Percentiles rank a stretch among this genome's conserved stretches.
Evolutionary conservation across 2,888 invertebrate genomes (phyloP).

Genomic region (Chromoteleia sp.): DNA sequence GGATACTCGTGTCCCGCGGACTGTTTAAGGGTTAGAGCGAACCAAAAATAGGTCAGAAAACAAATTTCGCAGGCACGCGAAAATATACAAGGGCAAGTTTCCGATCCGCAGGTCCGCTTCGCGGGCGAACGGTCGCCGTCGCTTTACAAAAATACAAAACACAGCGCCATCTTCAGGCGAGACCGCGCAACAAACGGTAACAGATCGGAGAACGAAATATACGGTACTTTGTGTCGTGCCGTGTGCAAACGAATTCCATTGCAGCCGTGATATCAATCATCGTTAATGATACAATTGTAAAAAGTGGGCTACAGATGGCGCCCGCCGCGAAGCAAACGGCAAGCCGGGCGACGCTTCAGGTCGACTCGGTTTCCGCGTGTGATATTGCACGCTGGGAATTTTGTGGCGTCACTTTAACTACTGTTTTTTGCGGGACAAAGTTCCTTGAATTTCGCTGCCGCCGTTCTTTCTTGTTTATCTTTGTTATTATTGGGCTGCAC

Average conservation of each 20-base stretch:
- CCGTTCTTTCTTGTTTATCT: not conserved
- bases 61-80: constrained; percentile 1
- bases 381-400: constrained; percentile 34
- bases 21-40: too few species aligned
- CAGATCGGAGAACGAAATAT: constrained; percentile 5
- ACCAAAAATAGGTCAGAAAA: not conserved
- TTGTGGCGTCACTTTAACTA: not conserved
- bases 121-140: constrained; percentile 20
- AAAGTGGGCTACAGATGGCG: constrained; percentile 5
- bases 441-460: not conserved
- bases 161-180: constrained; percentile 9
- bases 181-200: constrained; percentile 27
- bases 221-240: not conserved
- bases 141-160: constrained; percentile 54
- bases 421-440: too few species aligned
- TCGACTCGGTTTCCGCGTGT: too few species aligned
- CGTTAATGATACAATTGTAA: too few species aligned
- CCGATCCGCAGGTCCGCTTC: constrained; percentile 23
- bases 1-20: too few species aligned
- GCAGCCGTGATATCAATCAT: too few species aligned
- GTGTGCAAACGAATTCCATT: not conserved
- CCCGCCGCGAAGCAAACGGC: constrained; percentile 8
- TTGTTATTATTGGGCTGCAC: not conserved
- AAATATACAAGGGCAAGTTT: constrained; percentile 27
- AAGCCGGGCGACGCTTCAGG: not conserved